Evolutionary conservation across 1,140 invertebrate genomes (phyloP).

Genomic region (Drosophila setifemur): DNA sequence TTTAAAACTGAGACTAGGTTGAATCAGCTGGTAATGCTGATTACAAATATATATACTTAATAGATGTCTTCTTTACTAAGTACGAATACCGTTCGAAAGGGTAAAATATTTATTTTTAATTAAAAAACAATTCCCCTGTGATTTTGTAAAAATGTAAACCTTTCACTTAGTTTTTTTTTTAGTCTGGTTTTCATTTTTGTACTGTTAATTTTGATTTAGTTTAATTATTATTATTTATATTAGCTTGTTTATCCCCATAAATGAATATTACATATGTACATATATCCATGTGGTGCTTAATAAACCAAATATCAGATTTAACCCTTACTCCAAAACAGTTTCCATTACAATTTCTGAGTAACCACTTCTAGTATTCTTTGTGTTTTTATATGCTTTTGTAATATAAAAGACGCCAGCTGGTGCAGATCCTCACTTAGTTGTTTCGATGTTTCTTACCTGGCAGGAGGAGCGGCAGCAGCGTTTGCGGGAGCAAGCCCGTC

Average conservation of each 20-base stretch:
- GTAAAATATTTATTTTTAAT: background rate
- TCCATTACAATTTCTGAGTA: background rate
- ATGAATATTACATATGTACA: no score
- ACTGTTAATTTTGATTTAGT: no score
- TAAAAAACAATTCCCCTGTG: background rate
- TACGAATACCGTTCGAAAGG: no score
- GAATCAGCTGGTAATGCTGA: no score
- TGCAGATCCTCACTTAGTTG: background rate
- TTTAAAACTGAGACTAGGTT: no score
- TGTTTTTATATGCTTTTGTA: background rate
- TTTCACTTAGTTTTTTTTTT: no score
- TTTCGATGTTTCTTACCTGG: conserved; percentile 27
- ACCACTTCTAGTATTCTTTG: background rate
- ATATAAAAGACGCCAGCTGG: background rate
- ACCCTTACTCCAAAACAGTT: background rate
- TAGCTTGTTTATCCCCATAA: no score
- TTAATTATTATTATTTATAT: no score
- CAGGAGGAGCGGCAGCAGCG: conserved; percentile 93
- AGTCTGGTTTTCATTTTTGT: no score
- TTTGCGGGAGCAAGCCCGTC: conserved; percentile 92
- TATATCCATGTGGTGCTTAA: background rate
- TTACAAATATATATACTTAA: no score
- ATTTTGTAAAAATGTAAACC: no score
- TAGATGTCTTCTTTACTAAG: no score
- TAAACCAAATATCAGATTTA: background rate